These are phyloP conservation scores for Stegodyphus dumicola DNA, from an alignment of 1,140 invertebrate species.

Conservation along the genomic window DNA sequence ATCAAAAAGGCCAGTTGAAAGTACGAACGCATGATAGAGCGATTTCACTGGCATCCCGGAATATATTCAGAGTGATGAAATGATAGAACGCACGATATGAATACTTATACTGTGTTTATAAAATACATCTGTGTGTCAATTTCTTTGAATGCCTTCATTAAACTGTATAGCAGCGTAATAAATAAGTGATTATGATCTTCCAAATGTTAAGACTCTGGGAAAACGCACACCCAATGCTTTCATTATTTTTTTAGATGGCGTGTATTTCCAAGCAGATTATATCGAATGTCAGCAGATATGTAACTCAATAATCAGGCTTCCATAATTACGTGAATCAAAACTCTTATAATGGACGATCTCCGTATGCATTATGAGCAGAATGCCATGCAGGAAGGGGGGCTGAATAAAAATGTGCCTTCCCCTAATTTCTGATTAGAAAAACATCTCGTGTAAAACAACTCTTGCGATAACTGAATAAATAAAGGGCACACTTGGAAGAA, in stretches of 20 bases:
- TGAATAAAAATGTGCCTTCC: constrained; percentile 27
- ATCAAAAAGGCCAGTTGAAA: too few species aligned
- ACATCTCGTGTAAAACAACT: constrained; percentile 52
- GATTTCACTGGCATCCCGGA: too few species aligned
- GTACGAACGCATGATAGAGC: too few species aligned
- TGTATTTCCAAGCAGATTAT: constrained; percentile 20
- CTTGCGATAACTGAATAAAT: constrained; percentile 47
- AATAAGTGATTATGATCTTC: too few species aligned
- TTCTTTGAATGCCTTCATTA: too few species aligned
- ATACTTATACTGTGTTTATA: too few species aligned
- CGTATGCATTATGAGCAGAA: constrained; percentile 21
- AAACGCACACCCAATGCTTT: neutral
- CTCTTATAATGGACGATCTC: constrained; percentile 3
- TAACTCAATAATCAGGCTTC: constrained; percentile 32
- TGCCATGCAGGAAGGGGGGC: neutral
- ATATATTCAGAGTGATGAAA: too few species aligned
- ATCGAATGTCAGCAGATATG: constrained; percentile 35
- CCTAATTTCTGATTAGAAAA: constrained; percentile 43
- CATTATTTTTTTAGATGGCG: neutral
- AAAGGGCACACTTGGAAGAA: constrained; percentile 44
- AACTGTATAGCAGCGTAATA: too few species aligned
- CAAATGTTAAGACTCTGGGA: too few species aligned
- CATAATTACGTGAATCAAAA: constrained; percentile 34
- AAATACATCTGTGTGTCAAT: too few species aligned
- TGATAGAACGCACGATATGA: too few species aligned